These are phyloP conservation scores for Lipophrys pholis DNA, from an alignment of 2,113 vertebrate genomes.

Conservation along the genomic window DNA sequence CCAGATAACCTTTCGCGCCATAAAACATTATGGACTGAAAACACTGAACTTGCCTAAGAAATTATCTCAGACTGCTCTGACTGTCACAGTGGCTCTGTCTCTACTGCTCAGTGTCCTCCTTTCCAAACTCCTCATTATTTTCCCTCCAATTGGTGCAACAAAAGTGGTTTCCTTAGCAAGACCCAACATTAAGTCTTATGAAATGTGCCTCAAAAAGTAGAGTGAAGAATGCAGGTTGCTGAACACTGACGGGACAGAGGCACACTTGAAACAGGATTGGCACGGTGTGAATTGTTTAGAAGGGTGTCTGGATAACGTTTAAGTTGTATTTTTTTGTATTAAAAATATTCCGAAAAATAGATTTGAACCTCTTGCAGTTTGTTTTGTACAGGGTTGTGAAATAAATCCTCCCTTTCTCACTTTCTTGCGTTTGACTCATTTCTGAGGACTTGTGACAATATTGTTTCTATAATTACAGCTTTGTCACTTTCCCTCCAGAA, in stretches of 20 bases:
- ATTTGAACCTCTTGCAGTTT: conserved; percentile 32
- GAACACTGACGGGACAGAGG: conserved; percentile 6
- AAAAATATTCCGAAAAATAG: conserved; percentile 50
- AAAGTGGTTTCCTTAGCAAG: background rate
- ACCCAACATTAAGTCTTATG: background rate
- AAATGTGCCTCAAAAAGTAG: background rate
- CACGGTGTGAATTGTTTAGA: background rate
- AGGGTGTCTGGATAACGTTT: conserved; percentile 7
- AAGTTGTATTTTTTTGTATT: background rate
- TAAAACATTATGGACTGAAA: conserved; percentile 29
- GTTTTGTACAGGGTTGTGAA: conserved; percentile 74
- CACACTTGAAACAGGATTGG: background rate
- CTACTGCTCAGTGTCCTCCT: conserved; percentile 33
- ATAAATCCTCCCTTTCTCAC: conserved; percentile 77
- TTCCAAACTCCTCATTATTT: background rate
- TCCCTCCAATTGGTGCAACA: background rate
- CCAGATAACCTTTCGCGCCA: conserved; percentile 11
- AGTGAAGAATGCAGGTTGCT: conserved; percentile 24
- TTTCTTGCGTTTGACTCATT: background rate
- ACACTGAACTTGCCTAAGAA: conserved; percentile 46
- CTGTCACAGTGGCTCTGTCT: conserved; percentile 21
- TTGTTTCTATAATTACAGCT: background rate
- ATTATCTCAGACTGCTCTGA: conserved; percentile 16
- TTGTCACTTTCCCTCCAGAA: background rate
- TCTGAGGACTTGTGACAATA: background rate